Evolutionary conservation across 2,797 vertebrate species (phyloP).

Genomic region (Odontamblyopus lacepedii): DNA sequence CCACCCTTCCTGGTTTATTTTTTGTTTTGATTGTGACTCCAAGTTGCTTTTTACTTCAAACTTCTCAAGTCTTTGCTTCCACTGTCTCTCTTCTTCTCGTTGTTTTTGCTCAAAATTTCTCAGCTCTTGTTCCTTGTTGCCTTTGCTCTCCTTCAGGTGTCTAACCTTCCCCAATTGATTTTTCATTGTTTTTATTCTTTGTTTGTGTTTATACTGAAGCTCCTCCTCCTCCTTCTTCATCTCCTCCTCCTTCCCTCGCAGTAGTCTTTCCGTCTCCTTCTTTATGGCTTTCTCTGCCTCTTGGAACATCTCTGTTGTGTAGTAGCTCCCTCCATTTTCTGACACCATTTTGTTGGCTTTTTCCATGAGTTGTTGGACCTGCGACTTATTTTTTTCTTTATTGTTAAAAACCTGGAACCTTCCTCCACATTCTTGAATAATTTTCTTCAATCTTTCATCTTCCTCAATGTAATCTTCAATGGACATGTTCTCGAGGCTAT

Average conservation of each 20-base stretch:
- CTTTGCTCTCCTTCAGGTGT: background rate
- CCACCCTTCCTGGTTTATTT: background rate
- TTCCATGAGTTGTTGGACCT: background rate
- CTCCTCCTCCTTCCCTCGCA: background rate
- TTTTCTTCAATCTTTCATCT: background rate
- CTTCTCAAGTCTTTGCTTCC: background rate
- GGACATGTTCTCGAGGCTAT: background rate
- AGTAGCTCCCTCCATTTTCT: background rate
- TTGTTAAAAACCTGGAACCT: background rate
- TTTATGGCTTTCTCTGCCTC: background rate
- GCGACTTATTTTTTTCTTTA: background rate
- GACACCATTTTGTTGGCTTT: background rate
- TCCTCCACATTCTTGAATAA: background rate
- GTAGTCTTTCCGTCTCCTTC: background rate
- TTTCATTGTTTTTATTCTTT: background rate
- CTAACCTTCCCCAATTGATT: background rate
- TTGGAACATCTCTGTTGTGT: constrained; percentile 1
- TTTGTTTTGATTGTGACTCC: background rate
- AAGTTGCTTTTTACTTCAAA: background rate
- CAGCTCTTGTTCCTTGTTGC: background rate
- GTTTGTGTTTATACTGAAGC: background rate
- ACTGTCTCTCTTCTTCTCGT: background rate
- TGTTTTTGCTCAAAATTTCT: background rate
- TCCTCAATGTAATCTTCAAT: background rate
- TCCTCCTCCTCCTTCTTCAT: background rate